Evolutionary conservation across 2,888 invertebrate species (phyloP).

Genomic region (Mythimna pallens): DNA sequence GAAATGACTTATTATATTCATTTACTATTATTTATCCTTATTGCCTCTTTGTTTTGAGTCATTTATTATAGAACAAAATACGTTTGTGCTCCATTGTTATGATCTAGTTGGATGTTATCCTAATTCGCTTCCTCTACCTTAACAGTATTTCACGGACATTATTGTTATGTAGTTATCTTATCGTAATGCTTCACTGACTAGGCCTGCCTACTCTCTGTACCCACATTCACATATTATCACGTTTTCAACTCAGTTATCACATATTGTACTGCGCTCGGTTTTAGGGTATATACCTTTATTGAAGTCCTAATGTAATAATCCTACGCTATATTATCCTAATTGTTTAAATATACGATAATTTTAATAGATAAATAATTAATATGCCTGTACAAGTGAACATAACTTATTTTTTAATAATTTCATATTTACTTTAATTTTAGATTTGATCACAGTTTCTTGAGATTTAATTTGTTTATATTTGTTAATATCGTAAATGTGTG

Average conservation of each 20-base stretch:
- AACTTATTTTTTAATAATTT: conserved; percentile 38
- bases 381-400: conserved; percentile 34
- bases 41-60: conserved; percentile 17
- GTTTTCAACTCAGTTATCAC: conserved; percentile 31
- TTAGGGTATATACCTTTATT: conserved; percentile 51
- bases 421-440: conserved; percentile 16
- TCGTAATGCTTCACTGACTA: conserved; percentile 26
- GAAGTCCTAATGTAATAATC: conserved; percentile 49
- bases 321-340: conserved; percentile 38
- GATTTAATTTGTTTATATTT: conserved; percentile 44
- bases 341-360: conserved; percentile 34
- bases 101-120: conserved; percentile 10
- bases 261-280: conserved; percentile 48
- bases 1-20: neutral
- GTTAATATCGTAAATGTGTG: conserved; percentile 53
- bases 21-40: neutral
- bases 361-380: conserved; percentile 31
- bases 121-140: neutral
- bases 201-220: conserved; percentile 24
- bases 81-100: conserved; percentile 12
- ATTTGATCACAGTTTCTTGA: conserved; percentile 47
- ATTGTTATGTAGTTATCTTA: conserved; percentile 15
- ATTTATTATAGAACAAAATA: neutral
- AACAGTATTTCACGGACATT: conserved; percentile 21
- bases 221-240: conserved; percentile 26